A percentile compares a stretch with the other conserved stretches of the same genome.
Evolutionary conservation across 2,113 vertebrate species (phyloP).

Genomic region (Scomber japonicus): DNA sequence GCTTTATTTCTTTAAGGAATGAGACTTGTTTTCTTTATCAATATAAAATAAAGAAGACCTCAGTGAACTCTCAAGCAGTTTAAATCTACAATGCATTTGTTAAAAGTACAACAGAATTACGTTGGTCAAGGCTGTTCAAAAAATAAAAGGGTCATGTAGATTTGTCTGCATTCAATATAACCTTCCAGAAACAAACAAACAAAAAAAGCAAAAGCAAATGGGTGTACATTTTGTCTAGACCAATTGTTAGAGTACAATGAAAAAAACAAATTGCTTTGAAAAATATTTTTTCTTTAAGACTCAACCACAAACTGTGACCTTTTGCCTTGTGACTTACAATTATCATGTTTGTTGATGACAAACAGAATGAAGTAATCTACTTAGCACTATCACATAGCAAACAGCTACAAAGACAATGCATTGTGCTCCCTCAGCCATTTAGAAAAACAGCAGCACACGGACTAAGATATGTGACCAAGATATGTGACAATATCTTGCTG

Average conservation of each 20-base stretch:
- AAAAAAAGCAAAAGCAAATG: not conserved
- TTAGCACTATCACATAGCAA: constrained; percentile 74
- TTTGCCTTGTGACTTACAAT: constrained; percentile 36
- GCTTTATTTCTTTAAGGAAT: constrained; percentile 54
- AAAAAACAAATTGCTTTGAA: not conserved
- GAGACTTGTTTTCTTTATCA: constrained; percentile 57
- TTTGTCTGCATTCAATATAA: constrained; percentile 1
- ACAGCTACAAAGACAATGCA: constrained; percentile 69
- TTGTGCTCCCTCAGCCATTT: constrained; percentile 75
- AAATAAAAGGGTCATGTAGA: not conserved
- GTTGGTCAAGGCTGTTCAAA: constrained; percentile 5
- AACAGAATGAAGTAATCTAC: constrained; percentile 62
- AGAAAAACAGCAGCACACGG: constrained; percentile 48
- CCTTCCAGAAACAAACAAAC: not conserved
- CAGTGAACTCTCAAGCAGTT: constrained; percentile 49
- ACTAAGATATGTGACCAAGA: constrained; percentile 69
- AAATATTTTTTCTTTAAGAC: not conserved
- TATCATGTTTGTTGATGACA: constrained; percentile 54
- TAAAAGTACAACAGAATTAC: constrained; percentile 26
- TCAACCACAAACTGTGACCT: not conserved
- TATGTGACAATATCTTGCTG: constrained; percentile 76
- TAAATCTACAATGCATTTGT: constrained; percentile 28
- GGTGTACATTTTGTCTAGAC: not conserved
- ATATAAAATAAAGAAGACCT: constrained; percentile 64
- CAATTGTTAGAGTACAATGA: not conserved